Percentiles rank a stretch among this genome's conserved stretches.
These are phyloP conservation scores for Tipula confusa DNA, from an alignment of 2,888 invertebrate genomes.

Conservation along the genomic window DNA sequence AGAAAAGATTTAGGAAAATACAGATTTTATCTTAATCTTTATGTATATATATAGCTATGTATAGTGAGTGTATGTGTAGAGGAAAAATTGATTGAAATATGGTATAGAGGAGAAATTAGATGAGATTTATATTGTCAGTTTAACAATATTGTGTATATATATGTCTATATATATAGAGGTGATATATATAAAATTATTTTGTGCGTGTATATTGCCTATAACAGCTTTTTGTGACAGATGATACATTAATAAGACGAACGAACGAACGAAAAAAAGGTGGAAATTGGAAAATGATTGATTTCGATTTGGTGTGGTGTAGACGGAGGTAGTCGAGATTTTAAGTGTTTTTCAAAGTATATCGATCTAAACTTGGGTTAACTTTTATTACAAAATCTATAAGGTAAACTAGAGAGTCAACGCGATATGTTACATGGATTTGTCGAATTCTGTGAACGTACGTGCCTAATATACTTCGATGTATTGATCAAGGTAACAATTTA, in stretches of 20 bases:
- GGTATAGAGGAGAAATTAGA: not conserved
- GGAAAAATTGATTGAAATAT: not conserved
- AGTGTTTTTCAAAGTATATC: not conserved
- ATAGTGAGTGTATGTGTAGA: not conserved
- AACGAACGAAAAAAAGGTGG: not conserved
- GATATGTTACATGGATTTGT: too few species aligned
- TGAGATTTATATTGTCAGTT: conserved; percentile 3
- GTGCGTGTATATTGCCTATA: not conserved
- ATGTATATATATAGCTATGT: too few species aligned
- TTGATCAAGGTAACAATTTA: too few species aligned
- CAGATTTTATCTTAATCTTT: not conserved
- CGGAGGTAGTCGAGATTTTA: not conserved
- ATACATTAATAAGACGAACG: not conserved
- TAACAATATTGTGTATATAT: too few species aligned
- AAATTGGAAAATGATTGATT: not conserved
- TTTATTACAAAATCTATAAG: too few species aligned
- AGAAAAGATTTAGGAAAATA: not conserved
- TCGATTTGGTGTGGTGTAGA: not conserved
- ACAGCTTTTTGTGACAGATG: conserved; percentile 1
- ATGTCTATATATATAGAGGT: too few species aligned
- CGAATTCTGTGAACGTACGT: too few species aligned
- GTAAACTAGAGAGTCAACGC: too few species aligned
- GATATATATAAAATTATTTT: not conserved
- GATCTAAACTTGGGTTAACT: too few species aligned
- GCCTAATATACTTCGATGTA: too few species aligned